phyloP scores from a whole-genome alignment of 92 coral and sea anemone species.

The Zoanthus gigantus region DNA sequence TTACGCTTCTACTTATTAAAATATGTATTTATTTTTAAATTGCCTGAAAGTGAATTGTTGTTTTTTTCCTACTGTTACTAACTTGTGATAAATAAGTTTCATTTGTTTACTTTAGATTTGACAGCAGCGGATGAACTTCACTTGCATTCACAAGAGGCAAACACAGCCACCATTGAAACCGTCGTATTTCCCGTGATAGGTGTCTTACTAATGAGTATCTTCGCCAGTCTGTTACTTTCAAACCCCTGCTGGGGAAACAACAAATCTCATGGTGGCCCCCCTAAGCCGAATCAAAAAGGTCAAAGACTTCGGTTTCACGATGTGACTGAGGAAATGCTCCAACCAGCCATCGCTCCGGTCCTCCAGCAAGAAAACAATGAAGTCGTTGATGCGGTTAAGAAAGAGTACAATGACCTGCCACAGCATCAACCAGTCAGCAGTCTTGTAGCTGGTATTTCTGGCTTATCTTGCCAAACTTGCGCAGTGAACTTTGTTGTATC shows the following conservation, averaged over 20 bases:
- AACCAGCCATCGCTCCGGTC: slow-evolving; percentile 74
- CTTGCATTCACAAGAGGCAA: slow-evolving; percentile 8
- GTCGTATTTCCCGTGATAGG: slow-evolving; percentile 84
- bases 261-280: background rate
- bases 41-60: too few species aligned
- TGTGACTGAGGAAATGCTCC: slow-evolving; percentile 62
- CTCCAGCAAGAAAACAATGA: slow-evolving; percentile 97
- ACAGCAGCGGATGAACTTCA: slow-evolving; percentile 1
- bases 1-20: too few species aligned
- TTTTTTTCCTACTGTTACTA: too few species aligned
- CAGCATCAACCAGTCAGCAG: slow-evolving; percentile 81
- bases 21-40: too few species aligned
- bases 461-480: slow-evolving; percentile 57
- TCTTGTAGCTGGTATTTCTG: slow-evolving; percentile 47
- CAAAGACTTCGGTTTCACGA: slow-evolving; percentile 70
- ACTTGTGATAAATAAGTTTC: background rate
- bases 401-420: slow-evolving; percentile 85
- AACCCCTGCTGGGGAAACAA: slow-evolving; percentile 46
- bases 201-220: slow-evolving; percentile 76
- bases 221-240: slow-evolving; percentile 78
- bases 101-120: background rate
- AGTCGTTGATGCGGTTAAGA: slow-evolving; percentile 88
- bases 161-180: slow-evolving; percentile 57
- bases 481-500: slow-evolving; percentile 43
- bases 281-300: slow-evolving; percentile 10